Percentiles rank a stretch among this genome's conserved stretches.
These are phyloP conservation scores for Pelusios castaneus DNA, from an alignment of 2,113 vertebrate species.

Conservation along the genomic window DNA sequence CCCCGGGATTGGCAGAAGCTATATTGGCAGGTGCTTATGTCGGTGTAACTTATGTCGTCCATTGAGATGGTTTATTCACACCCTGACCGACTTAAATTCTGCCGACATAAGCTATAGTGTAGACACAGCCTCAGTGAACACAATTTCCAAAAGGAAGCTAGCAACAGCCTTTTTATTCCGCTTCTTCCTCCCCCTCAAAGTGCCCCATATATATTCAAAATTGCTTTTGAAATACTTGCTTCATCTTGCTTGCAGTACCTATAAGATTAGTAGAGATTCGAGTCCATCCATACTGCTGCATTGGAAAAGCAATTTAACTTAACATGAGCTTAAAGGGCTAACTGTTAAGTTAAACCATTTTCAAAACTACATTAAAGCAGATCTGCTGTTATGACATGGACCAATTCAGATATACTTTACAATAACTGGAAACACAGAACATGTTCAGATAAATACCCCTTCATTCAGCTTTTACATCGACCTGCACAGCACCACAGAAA, in stretches of 20 bases:
- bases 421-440: neutral
- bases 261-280: neutral
- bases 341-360: neutral
- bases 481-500: neutral
- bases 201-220: neutral
- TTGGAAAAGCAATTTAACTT: neutral
- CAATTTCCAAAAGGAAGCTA: neutral
- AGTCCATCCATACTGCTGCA: neutral
- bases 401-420: neutral
- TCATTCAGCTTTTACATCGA: neutral
- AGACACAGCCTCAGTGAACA: neutral
- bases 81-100: too few relatives aligned
- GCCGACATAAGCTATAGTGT: too few relatives aligned
- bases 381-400: neutral
- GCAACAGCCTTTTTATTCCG: neutral
- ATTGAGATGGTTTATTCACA: too few relatives aligned
- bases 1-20: too few relatives aligned
- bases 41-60: too few relatives aligned
- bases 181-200: accelerated
- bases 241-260: neutral
- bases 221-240: neutral
- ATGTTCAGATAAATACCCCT: neutral
- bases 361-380: neutral
- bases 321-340: neutral
- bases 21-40: too few relatives aligned